Conservation (phyloP, 2,888 invertebrate species). For the Xestia c-nigrum region DNA sequence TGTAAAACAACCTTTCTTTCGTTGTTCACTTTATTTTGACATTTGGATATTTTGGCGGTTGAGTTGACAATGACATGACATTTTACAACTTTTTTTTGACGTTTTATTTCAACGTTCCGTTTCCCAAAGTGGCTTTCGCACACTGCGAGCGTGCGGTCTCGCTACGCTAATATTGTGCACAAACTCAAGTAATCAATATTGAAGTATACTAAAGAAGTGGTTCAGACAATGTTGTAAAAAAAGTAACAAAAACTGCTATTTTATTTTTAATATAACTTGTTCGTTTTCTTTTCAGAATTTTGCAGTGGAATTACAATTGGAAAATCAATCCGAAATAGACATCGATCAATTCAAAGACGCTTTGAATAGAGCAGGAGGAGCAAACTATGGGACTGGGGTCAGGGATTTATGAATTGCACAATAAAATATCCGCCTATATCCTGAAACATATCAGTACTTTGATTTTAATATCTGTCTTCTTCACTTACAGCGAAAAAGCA, state of each 20-base stretch:
- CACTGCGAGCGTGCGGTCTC: conserved; percentile 63
- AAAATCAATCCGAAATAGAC: conserved; percentile 92
- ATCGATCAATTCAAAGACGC: conserved; percentile 93
- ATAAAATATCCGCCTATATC: conserved; percentile 67
- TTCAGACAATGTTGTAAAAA: not conserved
- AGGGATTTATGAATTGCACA: conserved; percentile 91
- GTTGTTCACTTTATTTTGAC: conserved; percentile 45
- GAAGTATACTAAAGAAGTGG: not conserved
- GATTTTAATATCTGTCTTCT: conserved; percentile 64
- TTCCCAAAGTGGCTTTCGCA: conserved; percentile 41
- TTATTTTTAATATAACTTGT: conserved; percentile 33
- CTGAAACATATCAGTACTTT: conserved; percentile 71
- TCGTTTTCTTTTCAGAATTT: conserved; percentile 91
- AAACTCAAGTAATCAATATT: conserved; percentile 6
- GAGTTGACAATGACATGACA: conserved; percentile 9
- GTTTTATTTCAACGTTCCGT: conserved; percentile 61
- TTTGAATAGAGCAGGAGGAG: conserved; percentile 94
- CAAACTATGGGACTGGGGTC: conserved; percentile 95
- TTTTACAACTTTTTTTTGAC: conserved; percentile 7
- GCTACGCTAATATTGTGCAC: conserved; percentile 55
- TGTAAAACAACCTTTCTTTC: conserved; percentile 19
- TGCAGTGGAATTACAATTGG: conserved; percentile 94
- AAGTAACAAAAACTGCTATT: not conserved
- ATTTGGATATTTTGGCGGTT: conserved; percentile 47
- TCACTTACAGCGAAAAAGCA: conserved; percentile 13